Conservation (phyloP, 2,888 invertebrate genomes). For the Drosophila ezoana region DNA sequence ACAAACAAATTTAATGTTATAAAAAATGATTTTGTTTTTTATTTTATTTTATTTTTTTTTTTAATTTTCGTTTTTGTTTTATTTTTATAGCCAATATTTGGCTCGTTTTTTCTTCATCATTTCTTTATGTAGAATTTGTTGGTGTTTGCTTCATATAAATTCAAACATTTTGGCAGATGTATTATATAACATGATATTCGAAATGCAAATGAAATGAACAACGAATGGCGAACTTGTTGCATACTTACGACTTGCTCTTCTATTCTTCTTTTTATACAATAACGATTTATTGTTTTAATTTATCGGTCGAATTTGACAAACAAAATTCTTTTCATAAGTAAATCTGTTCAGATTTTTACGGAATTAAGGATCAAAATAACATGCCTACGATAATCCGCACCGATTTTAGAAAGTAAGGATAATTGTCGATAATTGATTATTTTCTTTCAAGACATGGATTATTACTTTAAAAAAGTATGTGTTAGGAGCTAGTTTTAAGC, state of each 20-base stretch:
- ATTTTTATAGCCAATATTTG: conserved; percentile 2
- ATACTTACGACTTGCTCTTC: too few relatives aligned
- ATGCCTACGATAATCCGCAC: too few relatives aligned
- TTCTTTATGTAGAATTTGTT: conserved; percentile 31
- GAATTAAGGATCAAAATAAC: too few relatives aligned
- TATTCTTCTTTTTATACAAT: background rate
- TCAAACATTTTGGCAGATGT: conserved; percentile 9
- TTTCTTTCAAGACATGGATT: too few relatives aligned
- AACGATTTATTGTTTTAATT: background rate
- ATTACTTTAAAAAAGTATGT: too few relatives aligned
- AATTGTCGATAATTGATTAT: too few relatives aligned
- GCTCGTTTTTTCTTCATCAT: conserved; percentile 6
- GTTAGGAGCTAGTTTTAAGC: too few relatives aligned
- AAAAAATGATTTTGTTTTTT: conserved; percentile 12
- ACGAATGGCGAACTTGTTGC: background rate
- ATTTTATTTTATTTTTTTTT: background rate
- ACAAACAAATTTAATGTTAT: conserved; percentile 26
- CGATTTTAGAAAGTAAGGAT: too few relatives aligned
- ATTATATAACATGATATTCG: conserved; percentile 25
- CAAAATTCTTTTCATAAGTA: too few relatives aligned
- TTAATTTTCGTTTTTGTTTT: conserved; percentile 2
- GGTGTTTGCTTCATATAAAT: conserved; percentile 28
- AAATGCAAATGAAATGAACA: conserved; percentile 32
- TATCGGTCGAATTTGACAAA: too few relatives aligned
- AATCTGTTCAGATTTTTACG: too few relatives aligned